Conservation (phyloP, 2,797 vertebrate species). For the Chaetophractus vellerosus region DNA sequence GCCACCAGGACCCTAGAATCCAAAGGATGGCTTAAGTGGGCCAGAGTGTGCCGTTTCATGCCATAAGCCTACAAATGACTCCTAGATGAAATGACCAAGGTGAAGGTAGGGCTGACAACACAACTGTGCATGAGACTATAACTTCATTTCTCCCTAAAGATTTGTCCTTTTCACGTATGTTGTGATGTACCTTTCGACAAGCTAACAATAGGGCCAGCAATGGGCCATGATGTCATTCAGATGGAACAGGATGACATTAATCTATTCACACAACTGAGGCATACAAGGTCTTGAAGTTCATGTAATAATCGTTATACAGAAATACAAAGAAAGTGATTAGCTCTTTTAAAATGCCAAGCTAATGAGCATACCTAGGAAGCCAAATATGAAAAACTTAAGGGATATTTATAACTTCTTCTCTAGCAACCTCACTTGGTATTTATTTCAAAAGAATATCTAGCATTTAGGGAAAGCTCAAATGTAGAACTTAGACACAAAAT, state of each 20-base stretch:
- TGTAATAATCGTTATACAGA: neutral
- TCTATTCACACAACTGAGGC: neutral
- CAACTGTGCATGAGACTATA: neutral
- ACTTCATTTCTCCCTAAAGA: neutral
- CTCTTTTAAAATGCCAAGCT: slow-evolving; percentile 11
- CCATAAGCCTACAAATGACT: neutral
- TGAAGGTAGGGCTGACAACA: neutral
- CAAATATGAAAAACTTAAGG: neutral
- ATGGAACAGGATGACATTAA: neutral
- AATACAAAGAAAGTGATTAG: slow-evolving; percentile 54
- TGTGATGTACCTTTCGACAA: neutral
- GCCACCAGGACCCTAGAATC: neutral
- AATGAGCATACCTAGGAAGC: neutral
- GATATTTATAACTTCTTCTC: neutral
- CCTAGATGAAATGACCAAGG: neutral
- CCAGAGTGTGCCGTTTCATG: neutral
- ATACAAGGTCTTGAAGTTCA: neutral
- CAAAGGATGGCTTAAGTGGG: neutral
- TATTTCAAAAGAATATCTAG: neutral
- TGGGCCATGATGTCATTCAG: neutral
- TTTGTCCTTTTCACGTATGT: neutral
- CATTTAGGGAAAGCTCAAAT: slow-evolving; percentile 35
- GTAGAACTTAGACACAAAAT: neutral
- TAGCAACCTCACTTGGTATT: neutral
- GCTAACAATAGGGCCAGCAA: neutral